phyloP scores from a whole-genome alignment of 1,140 invertebrate species.

The Semibalanus balanoides region DNA sequence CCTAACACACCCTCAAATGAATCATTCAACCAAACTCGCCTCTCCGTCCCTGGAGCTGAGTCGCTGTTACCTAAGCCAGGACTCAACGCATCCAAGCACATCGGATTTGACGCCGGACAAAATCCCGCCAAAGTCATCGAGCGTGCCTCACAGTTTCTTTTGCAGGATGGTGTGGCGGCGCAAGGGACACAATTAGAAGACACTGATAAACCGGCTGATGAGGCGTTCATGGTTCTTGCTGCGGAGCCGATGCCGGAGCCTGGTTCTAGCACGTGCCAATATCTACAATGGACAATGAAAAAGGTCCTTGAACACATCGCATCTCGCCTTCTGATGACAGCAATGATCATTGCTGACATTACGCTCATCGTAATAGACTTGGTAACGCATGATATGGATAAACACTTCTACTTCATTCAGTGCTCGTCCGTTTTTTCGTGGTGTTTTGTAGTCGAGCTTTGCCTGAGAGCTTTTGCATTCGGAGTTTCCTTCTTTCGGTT shows the following conservation, averaged over 20 bases:
- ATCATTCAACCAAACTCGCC: no score
- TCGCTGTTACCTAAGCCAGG: no score
- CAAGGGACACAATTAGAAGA: neutral
- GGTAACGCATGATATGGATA: neutral
- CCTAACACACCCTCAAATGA: no score
- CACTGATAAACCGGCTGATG: neutral
- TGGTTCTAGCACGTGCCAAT: neutral
- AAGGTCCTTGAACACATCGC: neutral
- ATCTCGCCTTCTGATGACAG: neutral
- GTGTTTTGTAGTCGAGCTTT: neutral
- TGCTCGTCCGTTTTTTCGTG: neutral
- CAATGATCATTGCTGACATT: neutral
- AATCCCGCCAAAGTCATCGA: neutral
- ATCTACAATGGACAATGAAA: neutral
- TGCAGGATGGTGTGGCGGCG: neutral
- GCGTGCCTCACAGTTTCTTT: neutral
- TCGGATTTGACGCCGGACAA: neutral
- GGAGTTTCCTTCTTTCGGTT: neutral
- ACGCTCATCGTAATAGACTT: neutral
- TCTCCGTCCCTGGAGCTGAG: no score
- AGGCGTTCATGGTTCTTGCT: neutral
- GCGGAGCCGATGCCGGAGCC: neutral
- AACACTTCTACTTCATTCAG: neutral
- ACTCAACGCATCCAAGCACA: neutral
- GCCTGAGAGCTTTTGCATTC: neutral